Evolutionary conservation across 1,140 invertebrate genomes (phyloP).

Genomic region (Popillia japonica): DNA sequence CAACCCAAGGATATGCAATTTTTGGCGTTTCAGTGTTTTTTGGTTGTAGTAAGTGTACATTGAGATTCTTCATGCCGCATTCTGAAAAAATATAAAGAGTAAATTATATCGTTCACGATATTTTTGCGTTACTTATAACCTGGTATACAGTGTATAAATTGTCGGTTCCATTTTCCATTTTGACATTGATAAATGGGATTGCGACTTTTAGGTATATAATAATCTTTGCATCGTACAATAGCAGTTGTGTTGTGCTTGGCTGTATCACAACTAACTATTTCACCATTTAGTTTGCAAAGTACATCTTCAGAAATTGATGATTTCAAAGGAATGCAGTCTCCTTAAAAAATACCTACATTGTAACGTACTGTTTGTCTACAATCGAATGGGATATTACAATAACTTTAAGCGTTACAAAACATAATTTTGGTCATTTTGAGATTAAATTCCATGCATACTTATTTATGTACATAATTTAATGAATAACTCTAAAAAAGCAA

Average conservation of each 20-base stretch:
- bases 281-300: not conserved
- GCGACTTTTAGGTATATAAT: not conserved
- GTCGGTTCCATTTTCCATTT: not conserved
- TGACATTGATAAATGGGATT: not conserved
- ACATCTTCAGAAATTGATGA: conserved; percentile 4
- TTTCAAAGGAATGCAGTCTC: not conserved
- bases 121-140: not conserved
- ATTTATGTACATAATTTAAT: too few species aligned
- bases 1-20: conserved; percentile 64
- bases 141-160: not conserved
- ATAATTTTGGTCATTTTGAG: too few species aligned
- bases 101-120: not conserved
- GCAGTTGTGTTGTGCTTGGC: not conserved
- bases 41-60: not conserved
- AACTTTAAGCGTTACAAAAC: too few species aligned
- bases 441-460: too few species aligned
- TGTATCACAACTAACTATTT: not conserved
- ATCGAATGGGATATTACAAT: too few species aligned
- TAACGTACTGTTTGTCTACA: too few species aligned
- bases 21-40: not conserved
- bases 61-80: conserved; percentile 1
- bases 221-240: not conserved
- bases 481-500: too few species aligned
- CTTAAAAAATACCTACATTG: too few species aligned
- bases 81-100: not conserved